These are phyloP conservation scores for Entelurus aequoreus DNA, from an alignment of 2,113 vertebrate species.

Conservation along the genomic window DNA sequence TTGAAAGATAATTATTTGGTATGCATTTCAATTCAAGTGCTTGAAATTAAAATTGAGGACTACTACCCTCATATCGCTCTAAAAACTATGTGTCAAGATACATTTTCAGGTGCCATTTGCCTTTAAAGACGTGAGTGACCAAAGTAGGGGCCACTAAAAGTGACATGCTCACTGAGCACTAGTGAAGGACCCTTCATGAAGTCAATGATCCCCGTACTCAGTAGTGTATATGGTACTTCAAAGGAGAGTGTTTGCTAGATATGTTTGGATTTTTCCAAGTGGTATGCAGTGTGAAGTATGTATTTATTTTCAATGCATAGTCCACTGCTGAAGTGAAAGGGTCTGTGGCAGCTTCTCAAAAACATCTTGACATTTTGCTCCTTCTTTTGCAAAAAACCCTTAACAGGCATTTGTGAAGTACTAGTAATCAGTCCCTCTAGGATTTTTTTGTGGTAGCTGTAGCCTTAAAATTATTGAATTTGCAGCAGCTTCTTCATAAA, in stretches of 20 bases:
- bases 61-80: conserved; percentile 29
- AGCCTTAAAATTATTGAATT: too few species aligned
- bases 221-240: conserved; percentile 43
- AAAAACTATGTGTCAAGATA: conserved; percentile 51
- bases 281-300: conserved; percentile 26
- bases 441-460: too few species aligned
- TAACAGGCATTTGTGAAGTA: conserved; percentile 37
- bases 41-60: conserved; percentile 55
- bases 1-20: conserved; percentile 30
- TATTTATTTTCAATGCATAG: conserved; percentile 31
- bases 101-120: conserved; percentile 54
- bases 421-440: not conserved
- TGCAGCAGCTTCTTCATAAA: conserved; percentile 22
- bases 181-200: conserved; percentile 54
- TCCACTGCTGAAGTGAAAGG: conserved; percentile 41
- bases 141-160: conserved; percentile 46
- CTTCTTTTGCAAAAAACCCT: conserved; percentile 39
- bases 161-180: conserved; percentile 39
- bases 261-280: conserved; percentile 31
- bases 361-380: conserved; percentile 6
- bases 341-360: conserved; percentile 28
- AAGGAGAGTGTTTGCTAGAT: conserved; percentile 48
- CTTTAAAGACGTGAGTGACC: conserved; percentile 53
- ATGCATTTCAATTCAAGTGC: conserved; percentile 55
- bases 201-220: conserved; percentile 35